Conservation (phyloP, 2,888 invertebrate genomes). For the Neoaliturus tenellus region DNA sequence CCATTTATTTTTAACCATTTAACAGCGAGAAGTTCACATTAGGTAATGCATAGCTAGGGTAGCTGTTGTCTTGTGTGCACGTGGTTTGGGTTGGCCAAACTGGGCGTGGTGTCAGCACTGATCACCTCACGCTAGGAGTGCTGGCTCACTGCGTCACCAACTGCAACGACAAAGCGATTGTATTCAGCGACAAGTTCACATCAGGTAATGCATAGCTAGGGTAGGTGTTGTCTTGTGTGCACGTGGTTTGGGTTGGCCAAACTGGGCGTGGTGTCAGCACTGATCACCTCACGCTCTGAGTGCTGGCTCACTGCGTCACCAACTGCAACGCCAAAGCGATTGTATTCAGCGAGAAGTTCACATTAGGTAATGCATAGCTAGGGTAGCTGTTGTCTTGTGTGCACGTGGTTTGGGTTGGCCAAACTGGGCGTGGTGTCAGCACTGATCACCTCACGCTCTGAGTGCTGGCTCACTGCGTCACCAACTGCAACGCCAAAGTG, state of each 20-base stretch:
- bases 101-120: constrained; percentile 89
- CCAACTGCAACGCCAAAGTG: constrained; percentile 85
- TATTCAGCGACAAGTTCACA: constrained; percentile 80
- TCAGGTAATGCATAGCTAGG: constrained; percentile 67
- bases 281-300: constrained; percentile 89
- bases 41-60: too few species aligned
- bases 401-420: constrained; percentile 93
- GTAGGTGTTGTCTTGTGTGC: too few species aligned
- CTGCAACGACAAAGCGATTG: constrained; percentile 86
- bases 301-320: constrained; percentile 88
- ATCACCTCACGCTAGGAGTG: constrained; percentile 88
- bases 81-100: constrained; percentile 95
- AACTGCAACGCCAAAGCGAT: constrained; percentile 88
- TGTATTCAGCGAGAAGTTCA: constrained; percentile 81
- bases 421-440: constrained; percentile 92
- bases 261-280: constrained; percentile 88
- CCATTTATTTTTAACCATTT: too few species aligned
- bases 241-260: constrained; percentile 96
- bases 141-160: constrained; percentile 89
- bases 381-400: too few species aligned
- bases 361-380: constrained; percentile 67
- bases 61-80: too few species aligned
- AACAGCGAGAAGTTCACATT: too few species aligned
- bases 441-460: constrained; percentile 88
- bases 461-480: constrained; percentile 89